Conservation (phyloP, 2,888 invertebrate genomes). For the Chrysotoxum bicinctum region DNA sequence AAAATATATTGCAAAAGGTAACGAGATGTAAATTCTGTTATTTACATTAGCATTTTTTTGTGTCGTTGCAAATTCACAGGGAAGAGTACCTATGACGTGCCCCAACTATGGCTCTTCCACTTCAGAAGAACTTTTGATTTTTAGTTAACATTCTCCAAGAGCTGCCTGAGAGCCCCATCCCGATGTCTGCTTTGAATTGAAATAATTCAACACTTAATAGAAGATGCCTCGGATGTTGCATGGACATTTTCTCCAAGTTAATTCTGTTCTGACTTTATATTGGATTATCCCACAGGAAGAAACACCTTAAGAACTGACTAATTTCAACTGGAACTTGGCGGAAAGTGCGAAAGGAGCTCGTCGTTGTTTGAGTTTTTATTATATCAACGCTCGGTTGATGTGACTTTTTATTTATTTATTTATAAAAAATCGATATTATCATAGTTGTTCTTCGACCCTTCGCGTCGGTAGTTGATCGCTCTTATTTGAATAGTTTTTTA, state of each 20-base stretch:
- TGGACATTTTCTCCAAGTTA: neutral
- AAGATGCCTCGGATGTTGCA: neutral
- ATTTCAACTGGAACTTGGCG: neutral
- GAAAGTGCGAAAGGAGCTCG: too few relatives aligned
- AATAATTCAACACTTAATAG: conserved; percentile 14
- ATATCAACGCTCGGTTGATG: neutral
- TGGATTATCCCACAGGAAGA: conserved; percentile 40
- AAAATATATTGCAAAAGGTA: neutral
- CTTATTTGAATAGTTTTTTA: too few relatives aligned
- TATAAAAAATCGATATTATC: too few relatives aligned
- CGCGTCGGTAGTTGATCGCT: too few relatives aligned
- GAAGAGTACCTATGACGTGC: neutral
- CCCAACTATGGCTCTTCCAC: neutral
- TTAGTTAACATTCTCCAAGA: neutral
- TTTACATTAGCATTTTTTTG: conserved; percentile 22
- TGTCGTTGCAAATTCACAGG: neutral
- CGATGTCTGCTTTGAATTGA: neutral
- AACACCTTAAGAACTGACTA: neutral
- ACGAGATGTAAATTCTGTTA: conserved; percentile 15
- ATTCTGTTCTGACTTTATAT: conserved; percentile 36
- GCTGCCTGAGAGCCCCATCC: neutral
- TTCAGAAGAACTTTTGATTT: neutral
- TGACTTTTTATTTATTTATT: too few relatives aligned
- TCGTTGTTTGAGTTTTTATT: neutral
- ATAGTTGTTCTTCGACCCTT: too few relatives aligned